Conservation (phyloP, 2,888 invertebrate species). For the Tetragnatha montana region DNA sequence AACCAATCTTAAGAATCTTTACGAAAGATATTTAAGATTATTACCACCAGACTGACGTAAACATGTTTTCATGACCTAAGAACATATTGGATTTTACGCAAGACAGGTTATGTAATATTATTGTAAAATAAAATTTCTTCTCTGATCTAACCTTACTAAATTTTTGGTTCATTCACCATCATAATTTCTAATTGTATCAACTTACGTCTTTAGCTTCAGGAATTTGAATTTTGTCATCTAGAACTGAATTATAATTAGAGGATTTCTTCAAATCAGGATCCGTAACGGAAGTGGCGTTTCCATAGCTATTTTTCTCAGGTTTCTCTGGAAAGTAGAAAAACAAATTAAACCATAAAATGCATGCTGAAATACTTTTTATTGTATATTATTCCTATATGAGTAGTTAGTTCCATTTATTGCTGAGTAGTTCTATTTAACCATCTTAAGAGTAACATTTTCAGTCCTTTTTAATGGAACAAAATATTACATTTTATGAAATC, state of each 20-base stretch:
- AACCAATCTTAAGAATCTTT: too few relatives aligned
- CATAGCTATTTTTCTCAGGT: constrained; percentile 1
- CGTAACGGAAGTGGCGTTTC: not conserved
- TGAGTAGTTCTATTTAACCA: too few relatives aligned
- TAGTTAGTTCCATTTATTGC: not conserved
- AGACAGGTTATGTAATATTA: too few relatives aligned
- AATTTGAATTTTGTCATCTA: constrained; percentile 44
- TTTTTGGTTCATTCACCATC: too few relatives aligned
- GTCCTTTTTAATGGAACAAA: not conserved
- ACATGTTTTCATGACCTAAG: too few relatives aligned
- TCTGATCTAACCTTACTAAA: too few relatives aligned
- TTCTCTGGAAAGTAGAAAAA: not conserved
- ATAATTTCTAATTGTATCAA: not conserved
- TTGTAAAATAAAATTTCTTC: too few relatives aligned
- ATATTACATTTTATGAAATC: not conserved
- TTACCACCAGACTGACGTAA: too few relatives aligned
- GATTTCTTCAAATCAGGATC: not conserved
- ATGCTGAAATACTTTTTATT: too few relatives aligned
- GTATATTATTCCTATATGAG: not conserved
- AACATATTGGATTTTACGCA: too few relatives aligned
- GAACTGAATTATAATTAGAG: constrained; percentile 25
- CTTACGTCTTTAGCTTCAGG: constrained; percentile 43
- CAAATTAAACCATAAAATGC: not conserved
- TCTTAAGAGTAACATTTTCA: not conserved
- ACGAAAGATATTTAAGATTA: too few relatives aligned